These are phyloP conservation scores for Aromia moschata DNA, from an alignment of 2,888 invertebrate genomes.

Conservation along the genomic window DNA sequence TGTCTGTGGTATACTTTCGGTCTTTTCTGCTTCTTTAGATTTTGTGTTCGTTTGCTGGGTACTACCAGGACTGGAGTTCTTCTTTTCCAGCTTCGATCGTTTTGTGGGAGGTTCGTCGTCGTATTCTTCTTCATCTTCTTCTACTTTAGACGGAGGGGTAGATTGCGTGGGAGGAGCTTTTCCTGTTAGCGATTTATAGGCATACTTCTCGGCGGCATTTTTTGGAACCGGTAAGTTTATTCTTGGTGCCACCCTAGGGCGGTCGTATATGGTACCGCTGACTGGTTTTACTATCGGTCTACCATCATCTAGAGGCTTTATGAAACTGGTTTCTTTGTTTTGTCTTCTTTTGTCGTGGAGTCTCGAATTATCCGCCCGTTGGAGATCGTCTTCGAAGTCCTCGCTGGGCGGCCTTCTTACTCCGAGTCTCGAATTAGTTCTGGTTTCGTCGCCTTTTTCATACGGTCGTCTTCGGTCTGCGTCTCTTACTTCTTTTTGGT, in stretches of 20 bases:
- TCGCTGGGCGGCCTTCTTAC: slow-evolving; percentile 55
- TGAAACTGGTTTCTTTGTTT: slow-evolving; percentile 27
- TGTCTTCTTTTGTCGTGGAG: slow-evolving; percentile 45
- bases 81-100: not conserved
- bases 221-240: slow-evolving; percentile 83
- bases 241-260: slow-evolving; percentile 80
- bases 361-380: slow-evolving; percentile 34
- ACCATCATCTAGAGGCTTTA: slow-evolving; percentile 30
- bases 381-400: slow-evolving; percentile 59
- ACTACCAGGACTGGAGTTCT: not conserved
- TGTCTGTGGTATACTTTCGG: not conserved
- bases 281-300: slow-evolving; percentile 71
- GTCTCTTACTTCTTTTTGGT: slow-evolving; percentile 20
- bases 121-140: not conserved
- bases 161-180: slow-evolving; percentile 44
- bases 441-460: slow-evolving; percentile 25
- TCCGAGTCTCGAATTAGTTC: slow-evolving; percentile 41
- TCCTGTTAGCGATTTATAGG: slow-evolving; percentile 70
- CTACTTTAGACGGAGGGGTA: not conserved
- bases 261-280: slow-evolving; percentile 73
- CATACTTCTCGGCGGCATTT: slow-evolving; percentile 77
- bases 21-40: not conserved
- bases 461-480: slow-evolving; percentile 30
- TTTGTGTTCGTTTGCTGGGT: not conserved
- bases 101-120: not conserved